phyloP scores from a whole-genome alignment of 1,140 invertebrate species.

The Lucilia cuprina region DNA sequence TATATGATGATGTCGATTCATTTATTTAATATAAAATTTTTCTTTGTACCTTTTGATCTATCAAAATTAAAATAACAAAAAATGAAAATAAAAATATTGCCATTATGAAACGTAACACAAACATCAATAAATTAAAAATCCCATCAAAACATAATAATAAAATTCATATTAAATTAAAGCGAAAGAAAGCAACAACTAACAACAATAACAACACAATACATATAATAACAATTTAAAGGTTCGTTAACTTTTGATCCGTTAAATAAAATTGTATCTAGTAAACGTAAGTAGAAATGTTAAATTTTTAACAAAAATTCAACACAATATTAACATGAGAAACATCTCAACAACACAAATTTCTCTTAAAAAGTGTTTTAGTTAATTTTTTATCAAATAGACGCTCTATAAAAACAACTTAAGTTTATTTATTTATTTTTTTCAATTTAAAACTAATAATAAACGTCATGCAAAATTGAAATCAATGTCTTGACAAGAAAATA shows the following conservation, averaged over 20 bases:
- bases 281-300: too few species aligned
- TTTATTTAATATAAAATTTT: neutral
- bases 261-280: neutral
- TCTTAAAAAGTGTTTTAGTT: neutral
- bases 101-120: neutral
- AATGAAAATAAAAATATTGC: neutral
- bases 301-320: neutral
- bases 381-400: neutral
- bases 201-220: neutral
- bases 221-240: neutral
- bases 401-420: neutral
- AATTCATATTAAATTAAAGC: neutral
- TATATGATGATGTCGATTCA: neutral
- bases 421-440: neutral
- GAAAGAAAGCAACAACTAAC: neutral
- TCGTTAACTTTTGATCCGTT: conserved; percentile 1
- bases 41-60: neutral
- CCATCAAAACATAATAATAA: conserved; percentile 8
- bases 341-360: too few species aligned
- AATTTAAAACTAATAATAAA: neutral
- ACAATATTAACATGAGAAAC: neutral
- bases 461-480: neutral
- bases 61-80: conserved; percentile 3
- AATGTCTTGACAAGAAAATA: too few species aligned
- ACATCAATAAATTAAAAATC: neutral